A percentile compares a stretch with the other conserved stretches of the same genome.
Evolutionary conservation across 2,888 invertebrate genomes (phyloP).

Genomic region (Eucera pruinosa): DNA sequence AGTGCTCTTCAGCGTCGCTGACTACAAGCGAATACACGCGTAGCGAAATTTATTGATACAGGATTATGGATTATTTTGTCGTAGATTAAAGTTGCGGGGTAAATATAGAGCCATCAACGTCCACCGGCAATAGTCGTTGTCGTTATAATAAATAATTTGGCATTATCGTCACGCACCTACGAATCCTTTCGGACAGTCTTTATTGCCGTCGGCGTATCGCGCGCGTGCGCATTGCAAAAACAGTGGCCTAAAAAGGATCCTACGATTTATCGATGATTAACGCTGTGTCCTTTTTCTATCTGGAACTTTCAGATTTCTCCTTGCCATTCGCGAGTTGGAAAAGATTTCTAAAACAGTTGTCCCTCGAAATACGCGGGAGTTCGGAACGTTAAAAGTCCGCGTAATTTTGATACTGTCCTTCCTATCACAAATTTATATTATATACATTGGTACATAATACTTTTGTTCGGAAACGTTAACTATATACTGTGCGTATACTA

Average conservation of each 20-base stretch:
- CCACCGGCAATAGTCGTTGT: constrained; percentile 34
- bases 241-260: constrained; percentile 8
- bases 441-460: no score
- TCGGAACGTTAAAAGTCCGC: no score
- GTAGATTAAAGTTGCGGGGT: constrained; percentile 55
- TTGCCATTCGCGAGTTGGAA: no score
- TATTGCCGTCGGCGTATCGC: constrained; percentile 31
- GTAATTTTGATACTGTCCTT: no score
- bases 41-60: constrained; percentile 65
- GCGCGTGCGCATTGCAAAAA: constrained; percentile 28
- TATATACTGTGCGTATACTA: no score
- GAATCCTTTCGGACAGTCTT: constrained; percentile 35
- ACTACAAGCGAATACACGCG: constrained; percentile 43
- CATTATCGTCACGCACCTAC: constrained; percentile 50
- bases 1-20: constrained; percentile 51
- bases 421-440: no score
- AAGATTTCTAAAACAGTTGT: no score
- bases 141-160: constrained; percentile 59
- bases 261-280: no score
- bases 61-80: constrained; percentile 68
- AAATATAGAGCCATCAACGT: constrained; percentile 69
- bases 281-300: no score
- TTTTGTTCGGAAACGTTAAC: no score
- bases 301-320: no score
- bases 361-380: no score